Evolutionary conservation across 2,797 vertebrate genomes (phyloP).

Genomic region (Fringilla coelebs): DNA sequence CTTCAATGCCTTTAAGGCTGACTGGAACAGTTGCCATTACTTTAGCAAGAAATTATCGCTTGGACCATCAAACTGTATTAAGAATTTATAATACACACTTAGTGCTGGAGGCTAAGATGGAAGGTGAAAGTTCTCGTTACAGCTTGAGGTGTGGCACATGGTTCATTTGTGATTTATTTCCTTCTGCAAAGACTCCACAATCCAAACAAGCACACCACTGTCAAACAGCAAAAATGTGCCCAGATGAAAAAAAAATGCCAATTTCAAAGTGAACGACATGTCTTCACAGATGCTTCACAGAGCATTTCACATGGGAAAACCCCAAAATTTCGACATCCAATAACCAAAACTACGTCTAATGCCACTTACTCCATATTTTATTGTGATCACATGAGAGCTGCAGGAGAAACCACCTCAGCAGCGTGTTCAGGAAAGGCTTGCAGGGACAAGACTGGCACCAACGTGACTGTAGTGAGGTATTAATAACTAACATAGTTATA

Average conservation of each 20-base stretch:
- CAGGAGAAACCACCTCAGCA: not conserved
- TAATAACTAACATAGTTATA: not conserved
- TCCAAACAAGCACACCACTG: not conserved
- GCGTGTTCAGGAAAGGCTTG: not conserved
- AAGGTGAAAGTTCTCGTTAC: not conserved
- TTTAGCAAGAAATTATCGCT: not conserved
- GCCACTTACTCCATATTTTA: not conserved
- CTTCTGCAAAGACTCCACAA: not conserved
- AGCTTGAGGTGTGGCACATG: not conserved
- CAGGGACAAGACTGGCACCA: fast-evolving
- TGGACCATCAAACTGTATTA: not conserved
- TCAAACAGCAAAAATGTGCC: not conserved
- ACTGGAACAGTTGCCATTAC: not conserved
- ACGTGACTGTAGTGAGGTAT: fast-evolving
- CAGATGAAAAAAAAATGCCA: not conserved
- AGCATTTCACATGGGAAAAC: not conserved
- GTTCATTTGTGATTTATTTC: not conserved
- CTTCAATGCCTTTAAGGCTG: not conserved
- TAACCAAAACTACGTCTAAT: not conserved
- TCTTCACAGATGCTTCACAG: not conserved
- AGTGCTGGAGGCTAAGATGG: not conserved
- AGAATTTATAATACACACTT: not conserved
- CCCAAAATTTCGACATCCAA: not conserved
- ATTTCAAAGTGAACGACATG: not conserved
- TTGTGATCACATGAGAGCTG: not conserved